phyloP scores from a whole-genome alignment of 1,140 invertebrate species.

The Rhopalosiphum padi region DNA sequence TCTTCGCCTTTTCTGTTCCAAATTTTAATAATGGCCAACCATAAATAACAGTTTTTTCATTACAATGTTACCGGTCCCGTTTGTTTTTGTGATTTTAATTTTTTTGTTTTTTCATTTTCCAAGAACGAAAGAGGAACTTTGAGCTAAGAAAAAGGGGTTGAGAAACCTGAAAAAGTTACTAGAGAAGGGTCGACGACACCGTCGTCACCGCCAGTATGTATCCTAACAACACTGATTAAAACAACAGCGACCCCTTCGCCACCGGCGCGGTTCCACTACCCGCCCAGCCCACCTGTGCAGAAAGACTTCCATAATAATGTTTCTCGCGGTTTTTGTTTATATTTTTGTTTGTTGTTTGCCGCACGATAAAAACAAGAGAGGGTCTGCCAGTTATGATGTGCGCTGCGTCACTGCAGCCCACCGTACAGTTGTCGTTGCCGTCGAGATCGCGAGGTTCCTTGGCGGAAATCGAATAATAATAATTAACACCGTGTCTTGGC shows the following conservation, averaged over 20 bases:
- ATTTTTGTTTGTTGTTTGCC: constrained; percentile 43
- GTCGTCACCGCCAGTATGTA: background rate
- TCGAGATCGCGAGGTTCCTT: background rate
- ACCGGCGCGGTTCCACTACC: background rate
- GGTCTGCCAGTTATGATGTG: background rate
- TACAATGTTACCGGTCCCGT: background rate
- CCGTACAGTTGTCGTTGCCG: background rate
- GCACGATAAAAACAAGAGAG: constrained; percentile 19
- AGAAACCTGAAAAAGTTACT: constrained; percentile 50
- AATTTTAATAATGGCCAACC: constrained; percentile 46
- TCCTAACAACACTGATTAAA: constrained; percentile 57
- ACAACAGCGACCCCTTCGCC: constrained; percentile 45
- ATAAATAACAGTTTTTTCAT: constrained; percentile 56
- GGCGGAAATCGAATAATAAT: constrained; percentile 53
- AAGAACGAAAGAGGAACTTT: background rate
- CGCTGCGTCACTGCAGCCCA: background rate
- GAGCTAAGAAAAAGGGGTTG: constrained; percentile 44
- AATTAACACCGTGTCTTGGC: constrained; percentile 47
- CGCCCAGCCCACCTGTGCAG: constrained; percentile 10
- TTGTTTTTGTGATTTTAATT: constrained; percentile 39
- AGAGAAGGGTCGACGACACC: constrained; percentile 48
- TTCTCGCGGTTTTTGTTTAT: constrained; percentile 57
- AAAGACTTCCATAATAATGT: constrained; percentile 56
- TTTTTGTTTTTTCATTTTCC: background rate
- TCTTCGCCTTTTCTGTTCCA: background rate